A percentile compares a stretch with the other conserved stretches of the same genome.
These are phyloP conservation scores for Rhynchopsitta pachyrhyncha DNA, from an alignment of 2,113 vertebrate species.

Conservation along the genomic window DNA sequence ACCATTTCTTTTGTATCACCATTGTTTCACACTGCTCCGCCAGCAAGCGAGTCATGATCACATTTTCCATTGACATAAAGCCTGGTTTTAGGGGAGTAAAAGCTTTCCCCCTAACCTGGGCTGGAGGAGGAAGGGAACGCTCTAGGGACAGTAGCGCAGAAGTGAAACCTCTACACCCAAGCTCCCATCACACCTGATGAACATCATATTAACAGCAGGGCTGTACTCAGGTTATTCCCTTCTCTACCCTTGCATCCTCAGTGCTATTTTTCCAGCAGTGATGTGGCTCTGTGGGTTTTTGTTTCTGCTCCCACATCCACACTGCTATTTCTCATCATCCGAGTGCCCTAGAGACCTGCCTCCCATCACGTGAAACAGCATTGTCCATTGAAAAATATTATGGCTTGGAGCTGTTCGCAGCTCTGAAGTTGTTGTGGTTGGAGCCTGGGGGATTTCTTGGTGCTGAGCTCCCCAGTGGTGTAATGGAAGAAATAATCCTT, in stretches of 20 bases:
- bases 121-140: background rate
- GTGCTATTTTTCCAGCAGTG: background rate
- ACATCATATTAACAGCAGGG: background rate
- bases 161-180: background rate
- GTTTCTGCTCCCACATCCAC: background rate
- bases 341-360: background rate
- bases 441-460: background rate
- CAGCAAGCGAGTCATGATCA: background rate
- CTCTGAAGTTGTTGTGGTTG: background rate
- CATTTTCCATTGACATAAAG: background rate
- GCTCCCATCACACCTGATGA: background rate
- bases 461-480: slow-evolving; percentile 3
- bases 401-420: background rate
- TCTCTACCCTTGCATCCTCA: background rate
- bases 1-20: background rate
- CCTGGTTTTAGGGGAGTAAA: background rate
- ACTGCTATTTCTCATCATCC: background rate
- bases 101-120: background rate
- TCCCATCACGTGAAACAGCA: background rate
- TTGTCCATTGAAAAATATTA: background rate
- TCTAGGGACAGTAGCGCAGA: background rate
- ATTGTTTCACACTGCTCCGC: background rate
- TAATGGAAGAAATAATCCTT: slow-evolving; percentile 1
- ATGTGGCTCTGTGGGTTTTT: background rate
- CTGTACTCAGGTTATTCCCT: background rate